Conservation (phyloP, 2,113 vertebrate species). For the Girardinichthys multiradiatus region DNA sequence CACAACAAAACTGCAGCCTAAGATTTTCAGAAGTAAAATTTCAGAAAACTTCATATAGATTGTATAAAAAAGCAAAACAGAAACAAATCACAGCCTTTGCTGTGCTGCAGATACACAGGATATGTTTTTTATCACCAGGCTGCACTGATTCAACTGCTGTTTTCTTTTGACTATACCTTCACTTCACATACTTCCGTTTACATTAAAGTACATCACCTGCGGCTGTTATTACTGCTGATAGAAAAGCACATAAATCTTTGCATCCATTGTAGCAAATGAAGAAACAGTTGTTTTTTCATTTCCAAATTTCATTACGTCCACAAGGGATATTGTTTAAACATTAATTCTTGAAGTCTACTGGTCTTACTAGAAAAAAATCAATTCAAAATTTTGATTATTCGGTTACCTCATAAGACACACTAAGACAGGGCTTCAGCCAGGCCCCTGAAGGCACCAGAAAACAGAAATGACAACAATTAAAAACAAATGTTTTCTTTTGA, state of each 20-base stretch:
- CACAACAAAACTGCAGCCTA: neutral
- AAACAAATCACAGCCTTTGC: neutral
- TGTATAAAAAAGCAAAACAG: neutral
- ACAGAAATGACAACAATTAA: neutral
- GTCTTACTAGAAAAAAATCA: too few species aligned
- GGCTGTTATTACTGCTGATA: neutral
- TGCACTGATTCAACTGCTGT: neutral
- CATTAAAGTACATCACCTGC: neutral
- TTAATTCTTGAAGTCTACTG: too few species aligned
- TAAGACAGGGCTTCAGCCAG: too few species aligned
- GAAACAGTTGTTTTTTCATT: neutral
- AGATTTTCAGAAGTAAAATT: neutral
- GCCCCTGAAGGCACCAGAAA: neutral
- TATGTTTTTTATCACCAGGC: neutral
- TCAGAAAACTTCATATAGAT: neutral
- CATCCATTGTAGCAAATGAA: neutral
- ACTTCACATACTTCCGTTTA: neutral
- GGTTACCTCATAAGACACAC: too few species aligned
- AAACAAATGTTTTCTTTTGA: neutral
- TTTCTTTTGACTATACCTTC: neutral
- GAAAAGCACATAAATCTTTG: neutral
- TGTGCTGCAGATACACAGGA: neutral
- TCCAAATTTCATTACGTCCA: neutral
- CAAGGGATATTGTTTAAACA: neutral
- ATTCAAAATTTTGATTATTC: neutral